A percentile compares a stretch with the other conserved stretches of the same genome.
phyloP scores from a whole-genome alignment of 2,797 vertebrate genomes.

The Sebastes hubbsi region DNA sequence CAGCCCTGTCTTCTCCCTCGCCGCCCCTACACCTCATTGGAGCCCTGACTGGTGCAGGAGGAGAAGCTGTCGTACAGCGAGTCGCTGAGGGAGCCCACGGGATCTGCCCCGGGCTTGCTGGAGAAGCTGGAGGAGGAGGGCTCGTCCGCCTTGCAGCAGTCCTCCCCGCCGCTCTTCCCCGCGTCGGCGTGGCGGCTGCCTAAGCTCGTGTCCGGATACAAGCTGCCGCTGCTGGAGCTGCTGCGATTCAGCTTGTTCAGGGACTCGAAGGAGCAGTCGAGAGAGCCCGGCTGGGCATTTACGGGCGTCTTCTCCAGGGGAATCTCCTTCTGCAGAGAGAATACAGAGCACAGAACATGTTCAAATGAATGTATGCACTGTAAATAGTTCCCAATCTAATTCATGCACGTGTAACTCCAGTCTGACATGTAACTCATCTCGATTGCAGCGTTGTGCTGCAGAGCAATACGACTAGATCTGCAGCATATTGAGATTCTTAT shows the following conservation, averaged over 20 bases:
- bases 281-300: constrained; percentile 73
- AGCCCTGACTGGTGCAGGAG: constrained; percentile 89
- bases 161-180: constrained; percentile 68
- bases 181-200: constrained; percentile 51
- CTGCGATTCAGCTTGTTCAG: constrained; percentile 85
- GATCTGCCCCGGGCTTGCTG: constrained; percentile 74
- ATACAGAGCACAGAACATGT: background rate
- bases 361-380: background rate
- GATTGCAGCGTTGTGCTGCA: constrained; percentile 6
- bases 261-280: constrained; percentile 86
- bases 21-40: constrained; percentile 80
- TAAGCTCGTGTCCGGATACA: constrained; percentile 76
- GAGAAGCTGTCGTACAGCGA: constrained; percentile 93
- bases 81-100: constrained; percentile 87
- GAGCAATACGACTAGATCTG: constrained; percentile 36
- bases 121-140: constrained; percentile 75
- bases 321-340: constrained; percentile 82
- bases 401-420: background rate
- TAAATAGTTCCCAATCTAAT: background rate
- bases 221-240: constrained; percentile 69
- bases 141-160: constrained; percentile 71
- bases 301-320: constrained; percentile 79
- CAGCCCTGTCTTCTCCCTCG: background rate
- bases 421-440: constrained; percentile 1
- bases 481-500: constrained; percentile 42